Evolutionary conservation across 2,113 vertebrate species (phyloP).

Genomic region (Gymnogyps californianus): DNA sequence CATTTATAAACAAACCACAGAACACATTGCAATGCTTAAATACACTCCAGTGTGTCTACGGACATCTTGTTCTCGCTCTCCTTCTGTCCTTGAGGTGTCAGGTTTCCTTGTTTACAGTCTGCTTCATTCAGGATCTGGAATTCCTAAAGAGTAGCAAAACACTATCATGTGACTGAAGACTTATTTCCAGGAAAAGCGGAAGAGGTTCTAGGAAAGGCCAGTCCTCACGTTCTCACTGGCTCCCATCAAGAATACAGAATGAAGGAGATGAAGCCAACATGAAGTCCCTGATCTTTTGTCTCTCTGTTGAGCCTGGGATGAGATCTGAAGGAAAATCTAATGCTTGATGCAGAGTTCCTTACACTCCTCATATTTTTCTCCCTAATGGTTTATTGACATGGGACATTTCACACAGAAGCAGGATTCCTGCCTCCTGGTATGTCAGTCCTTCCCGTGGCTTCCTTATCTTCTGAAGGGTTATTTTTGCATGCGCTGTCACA

Average conservation of each 20-base stretch:
- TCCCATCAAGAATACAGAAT: neutral
- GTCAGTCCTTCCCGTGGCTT: neutral
- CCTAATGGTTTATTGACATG: neutral
- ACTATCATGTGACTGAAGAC: constrained; percentile 46
- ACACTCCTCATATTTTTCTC: neutral
- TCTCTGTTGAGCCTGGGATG: neutral
- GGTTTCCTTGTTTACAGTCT: constrained; percentile 70
- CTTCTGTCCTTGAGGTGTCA: constrained; percentile 55
- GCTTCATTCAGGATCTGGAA: constrained; percentile 54
- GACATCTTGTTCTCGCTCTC: constrained; percentile 64
- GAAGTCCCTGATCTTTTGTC: neutral
- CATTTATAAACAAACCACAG: constrained; percentile 21
- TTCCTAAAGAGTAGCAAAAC: constrained; percentile 70
- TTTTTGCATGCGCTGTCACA: neutral
- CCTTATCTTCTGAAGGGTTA: neutral
- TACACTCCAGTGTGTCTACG: constrained; percentile 30
- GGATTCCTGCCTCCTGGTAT: neutral
- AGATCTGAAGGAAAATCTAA: neutral
- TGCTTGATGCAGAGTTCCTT: neutral
- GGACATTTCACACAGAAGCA: neutral
- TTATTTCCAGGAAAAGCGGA: constrained; percentile 63
- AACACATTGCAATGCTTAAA: constrained; percentile 37
- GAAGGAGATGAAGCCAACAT: neutral
- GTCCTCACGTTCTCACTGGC: neutral
- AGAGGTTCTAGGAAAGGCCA: constrained; percentile 15